Conservation (phyloP, 1,140 invertebrate species). For the Bombus superbus region DNA sequence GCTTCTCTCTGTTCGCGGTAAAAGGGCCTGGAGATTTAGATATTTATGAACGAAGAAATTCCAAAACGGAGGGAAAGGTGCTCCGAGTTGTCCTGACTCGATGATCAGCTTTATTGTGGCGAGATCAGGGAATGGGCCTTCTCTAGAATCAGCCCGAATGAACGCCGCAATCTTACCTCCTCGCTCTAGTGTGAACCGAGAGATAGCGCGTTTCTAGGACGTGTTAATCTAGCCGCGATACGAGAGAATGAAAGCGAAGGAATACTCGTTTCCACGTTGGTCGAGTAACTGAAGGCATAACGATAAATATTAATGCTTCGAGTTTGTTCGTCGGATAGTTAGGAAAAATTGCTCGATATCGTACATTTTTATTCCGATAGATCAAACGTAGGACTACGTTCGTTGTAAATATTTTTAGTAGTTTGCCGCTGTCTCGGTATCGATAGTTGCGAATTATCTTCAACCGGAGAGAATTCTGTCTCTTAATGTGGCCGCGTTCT, state of each 20-base stretch:
- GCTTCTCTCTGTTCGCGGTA: conserved; percentile 60
- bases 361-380: too few relatives aligned
- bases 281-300: neutral
- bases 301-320: neutral
- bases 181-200: neutral
- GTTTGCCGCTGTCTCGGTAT: too few relatives aligned
- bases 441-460: too few relatives aligned
- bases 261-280: neutral
- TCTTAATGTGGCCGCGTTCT: too few relatives aligned
- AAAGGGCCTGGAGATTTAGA: conserved; percentile 78
- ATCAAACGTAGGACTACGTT: too few relatives aligned
- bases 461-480: too few relatives aligned
- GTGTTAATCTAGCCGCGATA: neutral
- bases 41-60: conserved; percentile 74
- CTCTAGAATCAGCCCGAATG: conserved; percentile 45
- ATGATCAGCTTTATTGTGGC: conserved; percentile 64
- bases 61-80: conserved; percentile 28
- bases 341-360: too few relatives aligned
- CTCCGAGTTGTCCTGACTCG: conserved; percentile 53
- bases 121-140: conserved; percentile 28
- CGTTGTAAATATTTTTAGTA: too few relatives aligned
- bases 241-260: conserved; percentile 4
- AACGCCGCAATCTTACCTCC: conserved; percentile 21
- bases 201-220: neutral
- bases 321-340: neutral